These are phyloP conservation scores for Ruditapes philippinarum DNA, from an alignment of 1,140 invertebrate genomes.

Conservation along the genomic window DNA sequence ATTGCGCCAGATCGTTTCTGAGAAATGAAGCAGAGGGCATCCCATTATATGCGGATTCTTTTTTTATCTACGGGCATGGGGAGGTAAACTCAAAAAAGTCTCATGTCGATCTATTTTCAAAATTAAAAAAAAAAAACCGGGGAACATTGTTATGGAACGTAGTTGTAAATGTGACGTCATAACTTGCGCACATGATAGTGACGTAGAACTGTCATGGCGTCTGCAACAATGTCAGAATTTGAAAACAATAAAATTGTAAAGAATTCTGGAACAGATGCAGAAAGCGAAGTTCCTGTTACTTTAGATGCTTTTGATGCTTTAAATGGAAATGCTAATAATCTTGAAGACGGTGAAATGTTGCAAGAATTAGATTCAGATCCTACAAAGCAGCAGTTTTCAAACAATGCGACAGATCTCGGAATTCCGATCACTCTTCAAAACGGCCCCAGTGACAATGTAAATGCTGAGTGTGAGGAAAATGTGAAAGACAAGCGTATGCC, in stretches of 20 bases:
- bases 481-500: too few species aligned
- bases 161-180: not conserved
- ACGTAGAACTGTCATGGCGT: conserved; percentile 14
- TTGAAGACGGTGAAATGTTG: not conserved
- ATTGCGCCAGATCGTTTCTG: too few species aligned
- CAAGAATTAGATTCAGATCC: not conserved
- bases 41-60: too few species aligned
- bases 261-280: too few species aligned
- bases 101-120: too few species aligned
- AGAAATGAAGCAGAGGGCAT: too few species aligned
- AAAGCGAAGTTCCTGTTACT: not conserved
- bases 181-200: not conserved
- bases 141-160: too few species aligned
- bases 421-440: not conserved
- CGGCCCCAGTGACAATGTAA: not conserved
- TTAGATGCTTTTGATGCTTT: not conserved
- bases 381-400: not conserved
- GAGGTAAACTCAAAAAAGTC: too few species aligned
- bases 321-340: not conserved
- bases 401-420: not conserved
- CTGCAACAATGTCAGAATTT: not conserved
- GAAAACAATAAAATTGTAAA: not conserved
- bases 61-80: too few species aligned
- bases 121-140: too few species aligned
- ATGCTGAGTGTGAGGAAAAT: not conserved